phyloP scores from a whole-genome alignment of 2,888 invertebrate genomes.

The Cetonia aurata region DNA sequence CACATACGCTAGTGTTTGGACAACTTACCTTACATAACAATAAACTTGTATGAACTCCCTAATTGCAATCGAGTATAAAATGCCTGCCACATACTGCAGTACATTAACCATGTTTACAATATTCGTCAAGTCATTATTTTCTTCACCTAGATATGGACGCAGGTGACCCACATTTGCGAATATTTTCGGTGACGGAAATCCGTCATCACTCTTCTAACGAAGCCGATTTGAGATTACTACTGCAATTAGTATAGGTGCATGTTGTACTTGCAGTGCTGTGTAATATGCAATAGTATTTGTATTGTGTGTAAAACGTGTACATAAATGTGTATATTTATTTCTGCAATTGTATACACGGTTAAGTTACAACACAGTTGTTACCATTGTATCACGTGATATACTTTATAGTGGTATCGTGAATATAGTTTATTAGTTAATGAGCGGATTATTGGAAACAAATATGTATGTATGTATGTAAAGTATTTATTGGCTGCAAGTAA shows the following conservation, averaged over 20 bases:
- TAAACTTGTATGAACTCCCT: slow-evolving; percentile 1
- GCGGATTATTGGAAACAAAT: no score
- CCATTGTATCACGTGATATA: not conserved
- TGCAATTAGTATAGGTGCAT: not conserved
- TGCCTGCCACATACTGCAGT: slow-evolving; percentile 4
- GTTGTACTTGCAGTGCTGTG: no score
- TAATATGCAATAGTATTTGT: no score
- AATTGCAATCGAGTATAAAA: slow-evolving; percentile 24
- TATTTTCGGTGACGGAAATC: slow-evolving; percentile 14
- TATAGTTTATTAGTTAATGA: no score
- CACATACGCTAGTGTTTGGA: not conserved
- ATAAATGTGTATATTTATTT: not conserved
- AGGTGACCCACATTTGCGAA: slow-evolving; percentile 19
- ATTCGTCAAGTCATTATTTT: slow-evolving; percentile 17
- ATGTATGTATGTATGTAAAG: no score
- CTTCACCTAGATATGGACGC: slow-evolving; percentile 19
- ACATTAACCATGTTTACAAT: not conserved
- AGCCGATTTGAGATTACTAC: slow-evolving; percentile 22
- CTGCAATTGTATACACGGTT: slow-evolving; percentile 4
- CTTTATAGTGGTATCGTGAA: no score
- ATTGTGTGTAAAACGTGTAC: no score
- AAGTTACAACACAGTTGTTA: slow-evolving; percentile 7
- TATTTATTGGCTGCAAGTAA: no score
- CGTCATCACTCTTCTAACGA: slow-evolving; percentile 3
- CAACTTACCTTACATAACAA: slow-evolving; percentile 9